A percentile compares a stretch with the other conserved stretches of the same genome.
Conservation (phyloP, 2,797 vertebrate species). For the Xiphorhynchus erythropygius region DNA sequence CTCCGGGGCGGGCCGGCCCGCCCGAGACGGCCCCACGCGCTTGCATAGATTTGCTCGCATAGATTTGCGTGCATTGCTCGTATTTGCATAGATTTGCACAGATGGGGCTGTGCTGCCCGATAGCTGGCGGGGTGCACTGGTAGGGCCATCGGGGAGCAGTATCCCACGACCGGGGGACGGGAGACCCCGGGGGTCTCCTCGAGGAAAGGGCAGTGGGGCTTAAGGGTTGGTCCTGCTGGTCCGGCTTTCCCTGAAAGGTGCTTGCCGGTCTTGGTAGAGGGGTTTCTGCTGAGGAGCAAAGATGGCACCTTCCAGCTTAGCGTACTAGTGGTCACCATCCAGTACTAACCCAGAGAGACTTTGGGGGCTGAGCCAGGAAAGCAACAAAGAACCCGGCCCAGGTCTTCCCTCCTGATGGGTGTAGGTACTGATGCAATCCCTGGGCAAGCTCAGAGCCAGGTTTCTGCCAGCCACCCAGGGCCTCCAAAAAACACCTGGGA, state of each 20-base stretch:
- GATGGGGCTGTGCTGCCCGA: neutral
- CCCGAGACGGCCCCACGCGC: neutral
- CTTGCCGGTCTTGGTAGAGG: neutral
- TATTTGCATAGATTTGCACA: neutral
- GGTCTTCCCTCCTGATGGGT: neutral
- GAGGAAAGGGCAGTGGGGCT: neutral
- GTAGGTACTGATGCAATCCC: neutral
- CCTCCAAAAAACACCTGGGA: neutral
- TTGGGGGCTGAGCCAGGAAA: neutral
- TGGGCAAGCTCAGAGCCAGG: neutral
- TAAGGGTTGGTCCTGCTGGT: neutral
- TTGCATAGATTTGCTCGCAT: neutral
- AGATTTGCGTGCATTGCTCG: accelerated
- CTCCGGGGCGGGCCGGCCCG: neutral
- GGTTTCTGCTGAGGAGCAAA: neutral
- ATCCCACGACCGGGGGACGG: neutral
- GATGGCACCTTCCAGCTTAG: neutral
- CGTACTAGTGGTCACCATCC: neutral
- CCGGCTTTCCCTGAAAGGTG: too few relatives aligned
- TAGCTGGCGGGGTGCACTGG: neutral
- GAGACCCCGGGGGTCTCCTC: neutral
- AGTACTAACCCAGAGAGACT: neutral
- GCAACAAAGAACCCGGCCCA: neutral
- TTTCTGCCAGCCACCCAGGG: neutral
- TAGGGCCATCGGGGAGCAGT: neutral